Conservation (phyloP, 2,113 vertebrate genomes). For the Hemichromis elongatus region DNA sequence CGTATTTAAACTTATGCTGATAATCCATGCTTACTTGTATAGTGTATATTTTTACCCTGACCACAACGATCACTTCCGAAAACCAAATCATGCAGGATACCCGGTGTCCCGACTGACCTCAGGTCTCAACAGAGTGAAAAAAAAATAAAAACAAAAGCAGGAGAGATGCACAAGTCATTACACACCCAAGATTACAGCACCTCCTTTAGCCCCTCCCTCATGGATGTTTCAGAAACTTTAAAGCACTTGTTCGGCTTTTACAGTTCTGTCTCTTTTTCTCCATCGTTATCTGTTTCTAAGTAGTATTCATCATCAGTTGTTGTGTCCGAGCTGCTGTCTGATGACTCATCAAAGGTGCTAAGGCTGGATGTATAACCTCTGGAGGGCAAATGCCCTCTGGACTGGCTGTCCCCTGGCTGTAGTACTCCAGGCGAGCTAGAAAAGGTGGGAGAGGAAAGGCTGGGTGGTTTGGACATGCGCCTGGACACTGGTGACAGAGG, state of each 20-base stretch:
- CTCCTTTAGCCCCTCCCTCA: background rate
- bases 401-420: slow-evolving; percentile 48
- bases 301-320: slow-evolving; percentile 96
- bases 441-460: slow-evolving; percentile 41
- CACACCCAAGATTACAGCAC: background rate
- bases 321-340: slow-evolving; percentile 78
- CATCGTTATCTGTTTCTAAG: slow-evolving; percentile 64
- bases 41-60: background rate
- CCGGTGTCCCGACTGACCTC: background rate
- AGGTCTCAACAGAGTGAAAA: background rate
- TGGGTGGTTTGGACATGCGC: slow-evolving; percentile 60
- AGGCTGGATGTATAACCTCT: slow-evolving; percentile 54
- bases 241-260: slow-evolving; percentile 26
- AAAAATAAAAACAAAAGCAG: background rate
- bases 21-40: background rate
- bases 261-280: slow-evolving; percentile 73
- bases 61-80: background rate
- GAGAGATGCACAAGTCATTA: background rate
- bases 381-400: slow-evolving; percentile 58
- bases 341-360: slow-evolving; percentile 76
- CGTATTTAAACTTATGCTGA: background rate
- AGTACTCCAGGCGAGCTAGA: slow-evolving; percentile 58
- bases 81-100: slow-evolving; percentile 13
- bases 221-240: background rate
- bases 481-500: slow-evolving; percentile 54